Percentiles rank a stretch among this genome's conserved stretches.
phyloP scores from a whole-genome alignment of 1,140 invertebrate species.

The Pantala flavescens region DNA sequence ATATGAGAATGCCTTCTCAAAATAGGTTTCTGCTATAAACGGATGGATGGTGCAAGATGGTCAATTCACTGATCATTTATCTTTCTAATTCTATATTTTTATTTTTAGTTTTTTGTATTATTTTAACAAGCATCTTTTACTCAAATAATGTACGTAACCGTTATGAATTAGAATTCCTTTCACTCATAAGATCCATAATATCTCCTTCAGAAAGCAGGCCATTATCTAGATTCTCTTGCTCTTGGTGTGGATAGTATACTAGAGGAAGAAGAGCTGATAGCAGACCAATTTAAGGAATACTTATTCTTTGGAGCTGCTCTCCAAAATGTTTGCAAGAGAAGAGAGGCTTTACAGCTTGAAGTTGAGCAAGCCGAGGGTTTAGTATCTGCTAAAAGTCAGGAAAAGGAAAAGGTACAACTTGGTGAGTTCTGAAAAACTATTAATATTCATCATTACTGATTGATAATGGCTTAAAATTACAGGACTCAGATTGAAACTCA shows the following conservation, averaged over 20 bases:
- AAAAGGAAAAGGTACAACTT: constrained; percentile 45
- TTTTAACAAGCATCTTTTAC: no score
- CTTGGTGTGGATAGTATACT: constrained; percentile 61
- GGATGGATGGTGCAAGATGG: no score
- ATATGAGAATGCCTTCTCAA: no score
- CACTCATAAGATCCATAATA: constrained; percentile 17
- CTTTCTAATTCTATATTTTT: no score
- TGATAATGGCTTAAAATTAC: no score
- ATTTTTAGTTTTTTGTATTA: no score
- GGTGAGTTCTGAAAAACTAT: constrained; percentile 26
- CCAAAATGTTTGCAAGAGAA: constrained; percentile 60
- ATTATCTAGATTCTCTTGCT: constrained; percentile 66
- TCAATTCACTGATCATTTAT: no score
- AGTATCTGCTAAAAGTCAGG: constrained; percentile 40
- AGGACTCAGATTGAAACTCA: no score
- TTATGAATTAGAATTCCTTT: no score
- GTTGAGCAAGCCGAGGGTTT: constrained; percentile 58
- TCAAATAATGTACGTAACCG: no score
- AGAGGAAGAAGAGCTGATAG: constrained; percentile 72
- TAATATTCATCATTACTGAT: no score
- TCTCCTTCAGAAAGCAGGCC: constrained; percentile 47
- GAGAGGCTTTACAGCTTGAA: constrained; percentile 60
- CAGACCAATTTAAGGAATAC: constrained; percentile 78
- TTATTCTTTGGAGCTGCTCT: constrained; percentile 62
- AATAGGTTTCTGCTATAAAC: no score